phyloP scores from a whole-genome alignment of 2,797 vertebrate species.

The Gymnothorax reevesii region DNA sequence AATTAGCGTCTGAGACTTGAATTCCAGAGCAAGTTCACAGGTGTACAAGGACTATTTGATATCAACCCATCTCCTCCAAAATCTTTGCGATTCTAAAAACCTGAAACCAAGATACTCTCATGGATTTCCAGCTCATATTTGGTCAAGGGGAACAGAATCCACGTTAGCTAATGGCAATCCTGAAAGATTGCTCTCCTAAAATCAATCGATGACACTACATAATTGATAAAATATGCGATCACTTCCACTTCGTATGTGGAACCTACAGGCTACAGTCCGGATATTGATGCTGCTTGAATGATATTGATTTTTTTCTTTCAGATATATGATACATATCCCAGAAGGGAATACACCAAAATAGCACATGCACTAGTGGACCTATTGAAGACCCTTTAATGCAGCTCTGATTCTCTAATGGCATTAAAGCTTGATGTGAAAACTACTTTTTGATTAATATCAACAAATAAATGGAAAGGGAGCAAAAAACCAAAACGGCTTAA shows the following conservation, averaged over 20 bases:
- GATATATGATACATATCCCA: not conserved
- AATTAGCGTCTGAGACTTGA: not conserved
- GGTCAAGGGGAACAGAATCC: conserved; percentile 6
- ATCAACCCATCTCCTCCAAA: not conserved
- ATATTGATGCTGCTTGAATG: not conserved
- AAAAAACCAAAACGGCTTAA: not conserved
- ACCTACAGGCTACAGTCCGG: not conserved
- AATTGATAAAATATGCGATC: conserved; percentile 8
- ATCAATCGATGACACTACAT: conserved; percentile 19
- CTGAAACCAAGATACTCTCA: not conserved
- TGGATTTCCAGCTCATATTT: conserved; percentile 19
- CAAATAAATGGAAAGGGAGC: no score
- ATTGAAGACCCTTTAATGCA: not conserved
- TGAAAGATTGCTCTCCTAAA: not conserved
- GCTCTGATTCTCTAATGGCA: not conserved
- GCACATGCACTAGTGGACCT: not conserved
- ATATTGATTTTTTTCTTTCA: conserved; percentile 9
- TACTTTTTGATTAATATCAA: not conserved
- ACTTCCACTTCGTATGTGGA: not conserved
- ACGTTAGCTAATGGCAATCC: conserved; percentile 19
- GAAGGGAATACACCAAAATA: not conserved
- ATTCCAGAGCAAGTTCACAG: not conserved
- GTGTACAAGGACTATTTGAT: not conserved
- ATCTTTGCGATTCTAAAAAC: not conserved
- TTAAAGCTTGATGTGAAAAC: not conserved